phyloP scores from a whole-genome alignment of 2,113 vertebrate genomes.

The Xenopus borealis region DNA sequence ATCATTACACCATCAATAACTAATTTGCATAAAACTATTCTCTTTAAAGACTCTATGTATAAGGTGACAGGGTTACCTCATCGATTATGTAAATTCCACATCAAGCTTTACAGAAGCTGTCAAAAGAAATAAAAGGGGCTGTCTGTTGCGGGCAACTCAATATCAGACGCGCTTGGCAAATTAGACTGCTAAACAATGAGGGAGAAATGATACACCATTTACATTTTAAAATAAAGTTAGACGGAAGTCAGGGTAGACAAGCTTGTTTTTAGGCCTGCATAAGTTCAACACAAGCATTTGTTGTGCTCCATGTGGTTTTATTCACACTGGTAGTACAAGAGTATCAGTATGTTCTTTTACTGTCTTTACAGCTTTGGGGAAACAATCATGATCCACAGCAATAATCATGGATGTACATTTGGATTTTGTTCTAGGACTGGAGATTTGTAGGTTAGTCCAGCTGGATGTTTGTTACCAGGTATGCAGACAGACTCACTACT shows the following conservation, averaged over 20 bases:
- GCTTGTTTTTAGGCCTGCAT: not conserved
- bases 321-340: too few relatives aligned
- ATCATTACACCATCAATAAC: conserved; percentile 94
- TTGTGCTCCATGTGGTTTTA: too few relatives aligned
- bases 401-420: too few relatives aligned
- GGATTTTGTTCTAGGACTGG: too few relatives aligned
- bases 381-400: too few relatives aligned
- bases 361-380: too few relatives aligned
- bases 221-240: conserved; percentile 45
- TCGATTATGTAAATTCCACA: conserved; percentile 96
- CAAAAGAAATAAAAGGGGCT: conserved; percentile 82
- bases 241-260: conserved; percentile 12
- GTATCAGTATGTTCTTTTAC: too few relatives aligned
- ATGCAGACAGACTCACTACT: too few relatives aligned
- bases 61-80: conserved; percentile 90
- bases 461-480: too few relatives aligned
- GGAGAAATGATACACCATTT: conserved; percentile 38
- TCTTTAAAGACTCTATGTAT: conserved; percentile 88
- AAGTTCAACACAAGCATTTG: too few relatives aligned
- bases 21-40: conserved; percentile 97
- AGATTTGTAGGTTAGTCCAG: too few relatives aligned
- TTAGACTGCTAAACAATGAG: conserved; percentile 52
- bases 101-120: conserved; percentile 83
- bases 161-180: conserved; percentile 57
- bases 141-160: conserved; percentile 67